phyloP scores from a whole-genome alignment of 2,113 vertebrate genomes.

The Callipepla squamata region DNA sequence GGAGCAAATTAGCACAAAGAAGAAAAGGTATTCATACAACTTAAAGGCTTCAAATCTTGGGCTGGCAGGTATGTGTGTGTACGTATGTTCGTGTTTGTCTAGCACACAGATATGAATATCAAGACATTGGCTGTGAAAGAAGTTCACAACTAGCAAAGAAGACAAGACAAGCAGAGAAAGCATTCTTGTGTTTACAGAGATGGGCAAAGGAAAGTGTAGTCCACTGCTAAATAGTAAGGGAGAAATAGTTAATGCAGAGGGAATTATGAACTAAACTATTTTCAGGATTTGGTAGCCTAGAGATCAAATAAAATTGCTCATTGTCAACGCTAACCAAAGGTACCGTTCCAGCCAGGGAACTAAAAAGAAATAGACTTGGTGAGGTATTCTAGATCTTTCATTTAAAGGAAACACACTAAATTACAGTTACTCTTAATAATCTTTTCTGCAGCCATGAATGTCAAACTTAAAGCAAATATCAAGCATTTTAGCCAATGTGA shows the following conservation, averaged over 20 bases:
- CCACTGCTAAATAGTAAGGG: neutral
- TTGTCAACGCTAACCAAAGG: neutral
- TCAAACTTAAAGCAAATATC: neutral
- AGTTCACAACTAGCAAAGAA: neutral
- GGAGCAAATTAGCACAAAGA: neutral
- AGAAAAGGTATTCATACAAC: neutral
- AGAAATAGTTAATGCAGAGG: neutral
- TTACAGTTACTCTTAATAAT: neutral
- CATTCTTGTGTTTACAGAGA: neutral
- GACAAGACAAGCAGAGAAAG: neutral
- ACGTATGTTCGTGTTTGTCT: too few relatives aligned
- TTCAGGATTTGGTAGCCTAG: neutral
- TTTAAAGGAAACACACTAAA: neutral
- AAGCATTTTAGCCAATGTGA: neutral
- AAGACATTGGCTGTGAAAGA: neutral
- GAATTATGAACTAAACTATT: neutral
- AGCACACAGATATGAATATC: neutral
- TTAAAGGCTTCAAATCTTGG: neutral
- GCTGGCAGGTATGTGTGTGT: too few relatives aligned
- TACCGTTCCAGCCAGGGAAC: neutral
- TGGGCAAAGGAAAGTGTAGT: neutral
- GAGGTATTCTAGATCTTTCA: neutral
- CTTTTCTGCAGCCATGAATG: neutral
- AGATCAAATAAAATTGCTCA: neutral
- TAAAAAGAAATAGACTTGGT: neutral